Conservation (phyloP, 2,797 vertebrate genomes). For the Girardinus metallicus region DNA sequence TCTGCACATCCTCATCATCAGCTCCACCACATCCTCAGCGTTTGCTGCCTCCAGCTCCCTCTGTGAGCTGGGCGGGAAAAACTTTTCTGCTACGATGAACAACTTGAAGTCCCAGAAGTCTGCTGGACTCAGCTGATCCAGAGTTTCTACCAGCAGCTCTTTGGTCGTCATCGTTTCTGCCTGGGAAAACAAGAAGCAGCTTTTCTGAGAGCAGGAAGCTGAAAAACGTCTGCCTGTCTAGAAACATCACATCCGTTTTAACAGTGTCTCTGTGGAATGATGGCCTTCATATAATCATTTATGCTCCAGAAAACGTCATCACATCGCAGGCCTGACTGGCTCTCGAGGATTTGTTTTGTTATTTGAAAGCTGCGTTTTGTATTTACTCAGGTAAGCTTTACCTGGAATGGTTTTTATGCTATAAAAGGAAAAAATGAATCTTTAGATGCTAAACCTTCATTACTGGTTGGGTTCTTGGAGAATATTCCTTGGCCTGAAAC, state of each 20-base stretch:
- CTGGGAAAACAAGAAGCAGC: background rate
- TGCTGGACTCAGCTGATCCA: background rate
- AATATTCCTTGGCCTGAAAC: background rate
- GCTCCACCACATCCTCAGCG: background rate
- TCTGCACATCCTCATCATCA: background rate
- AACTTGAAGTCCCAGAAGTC: background rate
- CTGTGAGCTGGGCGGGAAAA: background rate
- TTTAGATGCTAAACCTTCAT: background rate
- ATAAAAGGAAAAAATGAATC: background rate
- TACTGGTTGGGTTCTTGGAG: background rate
- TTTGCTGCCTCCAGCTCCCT: background rate
- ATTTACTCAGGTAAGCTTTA: background rate
- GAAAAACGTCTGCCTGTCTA: background rate
- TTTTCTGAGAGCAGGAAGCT: background rate
- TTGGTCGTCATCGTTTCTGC: background rate
- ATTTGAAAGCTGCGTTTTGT: background rate
- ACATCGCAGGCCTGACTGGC: background rate
- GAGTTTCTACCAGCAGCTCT: background rate
- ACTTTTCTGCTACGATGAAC: background rate
- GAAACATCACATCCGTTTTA: too few relatives aligned
- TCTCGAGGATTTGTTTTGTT: too few relatives aligned
- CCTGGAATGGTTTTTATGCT: background rate
- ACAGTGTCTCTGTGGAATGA: too few relatives aligned
- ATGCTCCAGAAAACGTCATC: background rate
- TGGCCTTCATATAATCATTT: background rate